phyloP scores from a whole-genome alignment of 2,113 vertebrate genomes.

The Oxygymnocypris stewartii region DNA sequence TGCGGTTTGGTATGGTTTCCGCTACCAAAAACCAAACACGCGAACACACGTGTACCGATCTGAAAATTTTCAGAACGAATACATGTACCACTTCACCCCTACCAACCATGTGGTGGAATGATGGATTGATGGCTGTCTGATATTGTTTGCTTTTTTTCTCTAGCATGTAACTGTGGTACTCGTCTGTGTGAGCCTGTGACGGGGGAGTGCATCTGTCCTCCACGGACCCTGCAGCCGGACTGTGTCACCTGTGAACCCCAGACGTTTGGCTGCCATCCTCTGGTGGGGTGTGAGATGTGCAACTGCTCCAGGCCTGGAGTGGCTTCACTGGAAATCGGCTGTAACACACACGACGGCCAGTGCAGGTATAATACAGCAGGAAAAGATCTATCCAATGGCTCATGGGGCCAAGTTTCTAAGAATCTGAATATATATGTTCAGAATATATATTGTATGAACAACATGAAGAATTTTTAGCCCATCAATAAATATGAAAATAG shows the following conservation, averaged over 20 bases:
- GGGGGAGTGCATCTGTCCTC: conserved; percentile 91
- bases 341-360: conserved; percentile 86
- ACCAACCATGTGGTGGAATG: not conserved
- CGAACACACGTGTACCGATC: no score
- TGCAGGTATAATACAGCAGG: conserved; percentile 79
- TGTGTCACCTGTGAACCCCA: conserved; percentile 87
- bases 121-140: not conserved
- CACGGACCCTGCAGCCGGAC: conserved; percentile 84
- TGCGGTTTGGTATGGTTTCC: no score
- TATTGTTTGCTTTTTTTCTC: not conserved
- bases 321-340: conserved; percentile 75
- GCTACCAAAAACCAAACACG: no score
- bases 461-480: not conserved
- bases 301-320: conserved; percentile 87
- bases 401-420: not conserved
- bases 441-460: not conserved
- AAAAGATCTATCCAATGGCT: no score
- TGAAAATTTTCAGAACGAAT: no score
- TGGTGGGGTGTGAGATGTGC: conserved; percentile 92
- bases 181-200: conserved; percentile 89
- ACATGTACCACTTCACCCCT: no score
- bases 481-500: not conserved
- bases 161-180: conserved; percentile 88
- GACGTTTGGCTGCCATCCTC: conserved; percentile 92
- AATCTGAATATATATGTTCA: no score